Evolutionary conservation across 92 coral and sea anemone genomes (phyloP), one percentile per base, ranked within the genome.

Genomic region (Porites lobata): DNA sequence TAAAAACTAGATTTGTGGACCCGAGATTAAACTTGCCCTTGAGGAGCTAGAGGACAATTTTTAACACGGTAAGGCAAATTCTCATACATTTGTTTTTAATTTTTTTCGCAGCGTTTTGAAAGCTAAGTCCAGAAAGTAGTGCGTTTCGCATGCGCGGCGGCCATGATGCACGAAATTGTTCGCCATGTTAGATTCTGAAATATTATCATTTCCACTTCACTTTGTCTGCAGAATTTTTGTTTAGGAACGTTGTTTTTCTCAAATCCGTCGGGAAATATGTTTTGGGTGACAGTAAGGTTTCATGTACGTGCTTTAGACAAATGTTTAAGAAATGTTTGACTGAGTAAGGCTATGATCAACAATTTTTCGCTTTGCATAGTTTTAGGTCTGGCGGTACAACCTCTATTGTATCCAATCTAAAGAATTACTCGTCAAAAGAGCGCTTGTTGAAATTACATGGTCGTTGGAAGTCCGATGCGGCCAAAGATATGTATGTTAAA

Each of bases 321-420:
- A 29, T 43, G 26, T 72, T 80, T 59, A 32, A 62, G 53, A 53
- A 26, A 52, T 53, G 47, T 24, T 56, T 83, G 22, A 68, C 8
- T 12, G 53, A 13, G 22, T 56, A 78, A 70, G 92, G 92, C 75
- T 52, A 84, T 69, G 78, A 90, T 63, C 86, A 76, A 12, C 77
- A 65, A 11, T 58, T 57, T 52, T 91, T 64, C 50, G 87, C 61
- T 65, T 38, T 81, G 63, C 94, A 81, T 13, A 86, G 87, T 80
- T 79, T 90, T 38, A 65, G 90, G 8, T 85, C 87, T 22, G 90
- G 90, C 13, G 93, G 84, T 9, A 90, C 93, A 1, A 80, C 89
- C 3, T 59, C 93, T 21, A 21, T 79, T 50, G 90, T 52, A n/a
- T 57, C 74, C 50, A 78, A 47, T 52, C 13, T 89, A 6, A 70